A percentile compares a stretch with the other conserved stretches of the same genome.
Conservation (phyloP, 2,797 vertebrate species). For the Cephalopachus bancanus region DNA sequence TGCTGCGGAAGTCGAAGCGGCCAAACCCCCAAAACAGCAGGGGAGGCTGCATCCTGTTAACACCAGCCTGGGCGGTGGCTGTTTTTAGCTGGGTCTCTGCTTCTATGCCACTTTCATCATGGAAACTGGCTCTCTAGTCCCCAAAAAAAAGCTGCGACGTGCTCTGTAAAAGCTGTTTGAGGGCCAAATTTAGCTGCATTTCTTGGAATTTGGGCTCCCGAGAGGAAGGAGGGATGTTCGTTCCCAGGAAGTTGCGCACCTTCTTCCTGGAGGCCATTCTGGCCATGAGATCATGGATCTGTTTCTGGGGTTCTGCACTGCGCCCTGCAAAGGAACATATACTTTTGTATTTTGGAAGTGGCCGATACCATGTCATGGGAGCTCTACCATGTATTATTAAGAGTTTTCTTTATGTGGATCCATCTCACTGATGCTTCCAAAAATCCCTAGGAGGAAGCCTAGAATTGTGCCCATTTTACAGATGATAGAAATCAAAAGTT, state of each 20-base stretch:
- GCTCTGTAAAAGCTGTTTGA: constrained; percentile 82
- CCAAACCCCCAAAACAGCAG: neutral
- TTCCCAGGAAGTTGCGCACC: constrained; percentile 68
- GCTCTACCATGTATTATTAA: neutral
- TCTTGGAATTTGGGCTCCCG: constrained; percentile 74
- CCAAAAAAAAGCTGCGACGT: constrained; percentile 83
- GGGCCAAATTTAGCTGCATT: constrained; percentile 79
- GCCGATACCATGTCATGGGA: neutral
- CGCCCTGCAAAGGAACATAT: neutral
- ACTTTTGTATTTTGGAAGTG: neutral
- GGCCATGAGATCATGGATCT: neutral
- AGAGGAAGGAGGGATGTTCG: constrained; percentile 34
- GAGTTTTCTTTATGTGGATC: neutral
- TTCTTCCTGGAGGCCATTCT: constrained; percentile 42
- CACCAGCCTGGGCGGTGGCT: constrained; percentile 80
- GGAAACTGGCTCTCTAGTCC: constrained; percentile 77
- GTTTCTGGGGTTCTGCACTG: neutral
- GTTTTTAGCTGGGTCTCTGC: constrained; percentile 84
- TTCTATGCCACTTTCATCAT: constrained; percentile 84
- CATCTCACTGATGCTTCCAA: neutral
- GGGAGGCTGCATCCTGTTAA: constrained; percentile 73
- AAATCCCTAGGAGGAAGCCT: neutral
- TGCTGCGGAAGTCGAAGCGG: constrained; percentile 27
- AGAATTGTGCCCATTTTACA: neutral
- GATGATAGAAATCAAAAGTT: neutral